A percentile compares a stretch with the other conserved stretches of the same genome.
These are phyloP conservation scores for Sarcophaga rosellei DNA, from an alignment of 2,888 invertebrate genomes.

Conservation along the genomic window DNA sequence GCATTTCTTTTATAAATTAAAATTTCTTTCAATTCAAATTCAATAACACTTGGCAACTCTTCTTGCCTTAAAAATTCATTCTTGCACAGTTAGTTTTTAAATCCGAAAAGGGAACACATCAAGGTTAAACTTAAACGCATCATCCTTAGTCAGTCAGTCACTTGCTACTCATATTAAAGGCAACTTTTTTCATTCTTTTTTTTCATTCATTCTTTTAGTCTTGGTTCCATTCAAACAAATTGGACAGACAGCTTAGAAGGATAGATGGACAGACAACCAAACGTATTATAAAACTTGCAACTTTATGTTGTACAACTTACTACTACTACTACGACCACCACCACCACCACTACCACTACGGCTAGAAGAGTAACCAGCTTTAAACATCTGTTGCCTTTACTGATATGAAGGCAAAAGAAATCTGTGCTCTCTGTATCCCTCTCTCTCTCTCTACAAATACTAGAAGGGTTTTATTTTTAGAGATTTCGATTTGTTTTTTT, in stretches of 20 bases:
- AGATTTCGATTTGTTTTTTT: conserved; percentile 20
- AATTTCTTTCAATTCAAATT: neutral
- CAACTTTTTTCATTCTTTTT: neutral
- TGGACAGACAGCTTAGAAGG: neutral
- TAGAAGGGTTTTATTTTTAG: conserved; percentile 29
- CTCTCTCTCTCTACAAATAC: conserved; percentile 16
- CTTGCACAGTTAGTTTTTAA: neutral
- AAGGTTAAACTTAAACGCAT: conserved; percentile 58
- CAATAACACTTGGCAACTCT: neutral
- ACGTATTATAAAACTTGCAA: conserved; percentile 2
- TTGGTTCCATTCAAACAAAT: neutral
- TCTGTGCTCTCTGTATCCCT: neutral
- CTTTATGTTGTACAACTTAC: too few relatives aligned
- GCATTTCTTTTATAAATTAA: too few relatives aligned
- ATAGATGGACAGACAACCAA: neutral
- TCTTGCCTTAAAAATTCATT: neutral
- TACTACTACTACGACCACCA: too few relatives aligned
- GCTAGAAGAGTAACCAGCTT: conserved; percentile 25
- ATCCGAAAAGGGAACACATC: conserved; percentile 16
- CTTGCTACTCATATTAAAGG: conserved; percentile 11
- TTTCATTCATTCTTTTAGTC: neutral
- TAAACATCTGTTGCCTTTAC: conserved; percentile 58
- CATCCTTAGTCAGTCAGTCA: conserved; percentile 35
- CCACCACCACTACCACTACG: too few relatives aligned
- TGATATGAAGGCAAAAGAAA: conserved; percentile 33